Conservation (phyloP, 2,113 vertebrate genomes). For the Rhynchomys soricoides region DNA sequence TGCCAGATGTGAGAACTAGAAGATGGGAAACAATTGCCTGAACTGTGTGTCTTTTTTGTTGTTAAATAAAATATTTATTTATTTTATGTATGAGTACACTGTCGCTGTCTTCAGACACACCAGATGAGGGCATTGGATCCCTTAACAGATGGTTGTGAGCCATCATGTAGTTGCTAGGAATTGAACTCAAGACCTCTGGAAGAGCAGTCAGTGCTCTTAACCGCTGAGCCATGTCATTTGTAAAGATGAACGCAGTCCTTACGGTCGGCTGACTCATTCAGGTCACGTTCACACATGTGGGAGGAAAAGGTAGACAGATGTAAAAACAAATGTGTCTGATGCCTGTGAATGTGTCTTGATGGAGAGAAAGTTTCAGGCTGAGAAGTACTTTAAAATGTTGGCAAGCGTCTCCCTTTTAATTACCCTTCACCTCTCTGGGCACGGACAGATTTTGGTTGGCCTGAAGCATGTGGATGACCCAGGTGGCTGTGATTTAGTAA, state of each 20-base stretch:
- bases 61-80: too few relatives aligned
- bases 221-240: background rate
- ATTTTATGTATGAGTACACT: too few relatives aligned
- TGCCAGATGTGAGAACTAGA: background rate
- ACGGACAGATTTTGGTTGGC: background rate
- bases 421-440: background rate
- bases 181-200: too few relatives aligned
- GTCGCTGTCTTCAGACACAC: too few relatives aligned
- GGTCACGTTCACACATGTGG: background rate
- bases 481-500: slow-evolving; percentile 3
- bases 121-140: too few relatives aligned
- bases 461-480: background rate
- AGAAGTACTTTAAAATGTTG: slow-evolving; percentile 63
- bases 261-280: background rate
- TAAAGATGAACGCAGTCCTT: background rate
- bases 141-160: too few relatives aligned
- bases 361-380: background rate
- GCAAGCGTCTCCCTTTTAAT: slow-evolving; percentile 44
- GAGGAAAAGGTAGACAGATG: background rate
- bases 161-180: too few relatives aligned
- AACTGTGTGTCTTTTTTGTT: background rate
- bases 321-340: background rate
- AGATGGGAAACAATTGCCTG: background rate
- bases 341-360: background rate
- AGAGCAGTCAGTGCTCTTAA: too few relatives aligned